A percentile compares a stretch with the other conserved stretches of the same genome.
These are phyloP conservation scores for Fopius arisanus DNA, from an alignment of 1,140 invertebrate species.

Conservation along the genomic window DNA sequence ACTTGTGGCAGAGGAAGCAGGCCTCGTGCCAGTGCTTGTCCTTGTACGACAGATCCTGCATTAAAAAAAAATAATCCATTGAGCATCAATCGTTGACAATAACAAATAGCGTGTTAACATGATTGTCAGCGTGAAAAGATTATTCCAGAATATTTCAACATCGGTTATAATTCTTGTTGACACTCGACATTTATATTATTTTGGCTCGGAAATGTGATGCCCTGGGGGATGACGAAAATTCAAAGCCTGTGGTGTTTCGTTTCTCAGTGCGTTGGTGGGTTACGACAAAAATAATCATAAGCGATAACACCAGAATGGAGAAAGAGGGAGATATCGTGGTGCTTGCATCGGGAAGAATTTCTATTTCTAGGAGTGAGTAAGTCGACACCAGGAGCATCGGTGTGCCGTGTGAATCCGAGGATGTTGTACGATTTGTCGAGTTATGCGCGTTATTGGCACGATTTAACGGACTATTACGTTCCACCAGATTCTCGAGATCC, in stretches of 20 bases:
- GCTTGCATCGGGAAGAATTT: constrained; percentile 41
- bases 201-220: neutral
- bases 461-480: neutral
- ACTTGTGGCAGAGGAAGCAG: constrained; percentile 98
- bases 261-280: constrained; percentile 26
- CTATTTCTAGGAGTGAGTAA: constrained; percentile 65
- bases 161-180: neutral
- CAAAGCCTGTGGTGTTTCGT: neutral
- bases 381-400: constrained; percentile 31
- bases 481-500: neutral
- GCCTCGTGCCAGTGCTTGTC: constrained; percentile 99
- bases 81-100: neutral
- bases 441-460: constrained; percentile 13
- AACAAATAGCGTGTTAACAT: too few relatives aligned
- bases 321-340: constrained; percentile 29
- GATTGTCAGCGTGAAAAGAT: neutral
- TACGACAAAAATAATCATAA: constrained; percentile 34
- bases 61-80: constrained; percentile 32
- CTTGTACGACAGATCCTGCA: constrained; percentile 99
- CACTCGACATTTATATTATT: neutral
- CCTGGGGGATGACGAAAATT: neutral
- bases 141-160: neutral
- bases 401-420: neutral
- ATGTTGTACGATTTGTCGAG: neutral
- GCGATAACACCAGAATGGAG: constrained; percentile 34